Evolutionary conservation across 92 coral and sea anemone genomes (phyloP), one percentile per base, ranked within the genome.

Genomic region (Palythoa heliodiscus): DNA sequence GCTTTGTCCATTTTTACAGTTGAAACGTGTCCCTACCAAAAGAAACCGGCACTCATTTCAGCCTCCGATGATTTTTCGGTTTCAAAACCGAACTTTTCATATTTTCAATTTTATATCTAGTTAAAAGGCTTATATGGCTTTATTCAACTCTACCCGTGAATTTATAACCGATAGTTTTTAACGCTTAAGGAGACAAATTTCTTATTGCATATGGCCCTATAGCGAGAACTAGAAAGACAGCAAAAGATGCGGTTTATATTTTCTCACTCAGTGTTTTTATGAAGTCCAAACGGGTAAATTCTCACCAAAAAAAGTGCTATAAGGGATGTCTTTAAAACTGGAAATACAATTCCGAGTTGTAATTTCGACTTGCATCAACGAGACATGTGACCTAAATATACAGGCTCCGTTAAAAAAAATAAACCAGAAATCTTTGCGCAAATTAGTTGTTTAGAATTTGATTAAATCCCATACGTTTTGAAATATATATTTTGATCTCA

Each of bases 11-110:
- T 40, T 23, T 80, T 55, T 76, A 16, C 23, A 25, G 16, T 8
- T 48, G 58, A 64, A 68, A 5, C 84, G 84, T 80, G 84, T 66
- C 84, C 14, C 43, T 20, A 53, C 84, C 29, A 13, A 43, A 79
- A 64, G 47, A 3, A 43, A 48, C n/a, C n/a, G n/a, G n/a, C 68
- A 20, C 57, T 43, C 74, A 80, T 80, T 66, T 80, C 61, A 66
- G 17, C 24, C 52, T 48, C 29, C 14, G 73, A 20, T 80, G 5
- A 20, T 16, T 61, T 61, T 55, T 37, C 66, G 84, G 69, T 66
- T 47, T 64, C 39, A 19, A 63, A 38, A 40, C 60, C n/a, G n/a
- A 61, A 17, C 19, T 3, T 61, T 61, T 61, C 22, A 61, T 2
- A n/a, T 6, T n/a, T 63, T n/a, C 23, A 4, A 4, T 63, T 63